phyloP scores from a whole-genome alignment of 2,888 invertebrate genomes.

The Elmis aenea region DNA sequence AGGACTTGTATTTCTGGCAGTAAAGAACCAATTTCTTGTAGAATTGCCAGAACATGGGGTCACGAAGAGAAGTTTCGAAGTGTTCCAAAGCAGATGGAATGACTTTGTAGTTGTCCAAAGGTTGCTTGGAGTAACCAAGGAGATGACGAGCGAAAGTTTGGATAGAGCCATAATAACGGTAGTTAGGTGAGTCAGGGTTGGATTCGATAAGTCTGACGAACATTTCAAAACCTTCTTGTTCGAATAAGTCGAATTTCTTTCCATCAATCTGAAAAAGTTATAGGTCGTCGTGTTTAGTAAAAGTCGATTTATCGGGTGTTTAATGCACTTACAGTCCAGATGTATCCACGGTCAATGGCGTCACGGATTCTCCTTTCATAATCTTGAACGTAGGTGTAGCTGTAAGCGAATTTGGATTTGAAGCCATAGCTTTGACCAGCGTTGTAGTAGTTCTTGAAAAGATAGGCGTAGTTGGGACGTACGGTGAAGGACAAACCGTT shows the following conservation, averaged over 20 bases:
- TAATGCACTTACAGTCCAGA: slow-evolving; percentile 34
- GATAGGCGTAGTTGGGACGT: slow-evolving; percentile 55
- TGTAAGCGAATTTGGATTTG: slow-evolving; percentile 49
- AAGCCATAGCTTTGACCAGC: slow-evolving; percentile 32
- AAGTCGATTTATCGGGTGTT: neutral
- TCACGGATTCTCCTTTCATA: slow-evolving; percentile 54
- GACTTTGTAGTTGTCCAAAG: slow-evolving; percentile 43
- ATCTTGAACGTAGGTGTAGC: slow-evolving; percentile 44
- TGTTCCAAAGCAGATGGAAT: slow-evolving; percentile 62
- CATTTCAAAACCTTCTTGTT: slow-evolving; percentile 58
- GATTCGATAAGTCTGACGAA: slow-evolving; percentile 63
- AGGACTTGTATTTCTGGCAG: slow-evolving; percentile 56
- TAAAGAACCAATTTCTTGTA: slow-evolving; percentile 57
- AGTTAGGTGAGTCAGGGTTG: slow-evolving; percentile 58
- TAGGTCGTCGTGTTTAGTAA: no score
- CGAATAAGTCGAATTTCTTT: slow-evolving; percentile 52
- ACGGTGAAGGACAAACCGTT: slow-evolving; percentile 63
- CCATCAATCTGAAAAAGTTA: slow-evolving; percentile 29
- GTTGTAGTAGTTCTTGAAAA: slow-evolving; percentile 46
- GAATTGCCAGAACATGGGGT: slow-evolving; percentile 66
- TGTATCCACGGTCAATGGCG: slow-evolving; percentile 54
- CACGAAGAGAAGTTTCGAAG: slow-evolving; percentile 59
- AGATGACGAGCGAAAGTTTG: slow-evolving; percentile 53
- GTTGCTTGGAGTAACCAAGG: slow-evolving; percentile 48
- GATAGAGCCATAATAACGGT: slow-evolving; percentile 55